Percentiles rank a stretch among this genome's conserved stretches.
phyloP scores from a whole-genome alignment of 2,113 vertebrate genomes.

The Chaetops frenatus region DNA sequence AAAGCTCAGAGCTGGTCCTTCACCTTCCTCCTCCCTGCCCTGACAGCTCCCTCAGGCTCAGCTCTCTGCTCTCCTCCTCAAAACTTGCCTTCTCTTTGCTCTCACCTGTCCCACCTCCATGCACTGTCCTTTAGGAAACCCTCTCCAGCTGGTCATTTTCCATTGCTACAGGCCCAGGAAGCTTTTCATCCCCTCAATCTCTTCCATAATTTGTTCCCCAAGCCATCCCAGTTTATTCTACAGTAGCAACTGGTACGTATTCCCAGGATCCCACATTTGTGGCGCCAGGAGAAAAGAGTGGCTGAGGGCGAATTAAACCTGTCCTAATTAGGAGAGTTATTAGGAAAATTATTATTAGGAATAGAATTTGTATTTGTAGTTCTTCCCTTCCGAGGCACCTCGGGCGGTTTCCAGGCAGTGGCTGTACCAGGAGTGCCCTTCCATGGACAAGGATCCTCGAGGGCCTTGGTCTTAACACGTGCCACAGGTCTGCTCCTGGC shows the following conservation, averaged over 20 bases:
- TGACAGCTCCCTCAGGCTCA: background rate
- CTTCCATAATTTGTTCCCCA: background rate
- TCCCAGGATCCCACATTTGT: accelerated
- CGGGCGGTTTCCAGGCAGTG: accelerated
- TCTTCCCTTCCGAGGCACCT: background rate
- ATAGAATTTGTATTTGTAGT: background rate
- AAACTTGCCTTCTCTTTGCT: background rate
- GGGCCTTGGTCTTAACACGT: accelerated
- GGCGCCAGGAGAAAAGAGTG: accelerated
- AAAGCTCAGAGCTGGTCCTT: background rate
- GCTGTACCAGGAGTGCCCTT: background rate
- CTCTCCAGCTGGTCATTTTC: background rate
- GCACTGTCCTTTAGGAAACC: background rate
- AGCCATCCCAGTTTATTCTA: background rate
- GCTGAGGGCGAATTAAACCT: background rate
- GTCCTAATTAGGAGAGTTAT: background rate
- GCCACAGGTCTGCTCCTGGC: background rate
- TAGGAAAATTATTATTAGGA: background rate
- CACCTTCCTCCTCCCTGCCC: background rate
- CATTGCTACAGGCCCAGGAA: background rate
- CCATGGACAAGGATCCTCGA: accelerated
- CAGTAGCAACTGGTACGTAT: background rate
- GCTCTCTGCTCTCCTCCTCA: background rate
- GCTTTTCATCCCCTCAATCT: background rate
- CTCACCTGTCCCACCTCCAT: background rate